Evolutionary conservation across 2,888 invertebrate genomes (phyloP).

Genomic region (Camponotus fellah): DNA sequence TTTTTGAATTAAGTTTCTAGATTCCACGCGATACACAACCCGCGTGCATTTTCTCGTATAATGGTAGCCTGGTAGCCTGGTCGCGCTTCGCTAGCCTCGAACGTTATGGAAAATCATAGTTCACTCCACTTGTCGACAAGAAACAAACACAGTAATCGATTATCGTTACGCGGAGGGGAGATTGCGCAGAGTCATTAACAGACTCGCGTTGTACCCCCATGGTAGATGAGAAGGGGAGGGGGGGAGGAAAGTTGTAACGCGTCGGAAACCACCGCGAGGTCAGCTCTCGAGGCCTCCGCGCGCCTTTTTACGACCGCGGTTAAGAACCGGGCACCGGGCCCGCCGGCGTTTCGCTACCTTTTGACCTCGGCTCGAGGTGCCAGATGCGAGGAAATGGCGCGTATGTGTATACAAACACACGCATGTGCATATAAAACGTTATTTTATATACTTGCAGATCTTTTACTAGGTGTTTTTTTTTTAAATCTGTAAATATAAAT

Average conservation of each 20-base stretch:
- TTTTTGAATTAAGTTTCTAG: background rate
- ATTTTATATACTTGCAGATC: background rate
- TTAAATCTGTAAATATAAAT: background rate
- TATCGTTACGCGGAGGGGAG: constrained; percentile 10
- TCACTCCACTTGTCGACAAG: constrained; percentile 10
- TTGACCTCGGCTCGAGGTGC: constrained; percentile 51
- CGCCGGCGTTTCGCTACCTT: constrained; percentile 56
- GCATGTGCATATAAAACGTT: background rate
- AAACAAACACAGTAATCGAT: constrained; percentile 4
- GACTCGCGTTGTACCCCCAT: constrained; percentile 4
- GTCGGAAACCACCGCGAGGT: constrained; percentile 66
- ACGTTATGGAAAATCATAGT: constrained; percentile 13
- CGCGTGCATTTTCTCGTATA: background rate
- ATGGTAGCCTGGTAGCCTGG: background rate
- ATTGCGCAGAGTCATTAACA: constrained; percentile 30
- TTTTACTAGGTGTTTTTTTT: background rate
- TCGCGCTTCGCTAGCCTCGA: background rate
- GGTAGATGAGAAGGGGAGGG: constrained; percentile 18
- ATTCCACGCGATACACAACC: background rate
- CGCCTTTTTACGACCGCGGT: constrained; percentile 54
- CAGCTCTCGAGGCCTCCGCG: constrained; percentile 63
- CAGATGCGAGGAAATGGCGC: constrained; percentile 52
- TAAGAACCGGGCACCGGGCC: constrained; percentile 51
- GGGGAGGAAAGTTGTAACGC: constrained; percentile 45
- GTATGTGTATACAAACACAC: background rate